Base-by-base conservation (phyloP, 2,888 invertebrate genomes). In the Brenthis hecate region DNA sequence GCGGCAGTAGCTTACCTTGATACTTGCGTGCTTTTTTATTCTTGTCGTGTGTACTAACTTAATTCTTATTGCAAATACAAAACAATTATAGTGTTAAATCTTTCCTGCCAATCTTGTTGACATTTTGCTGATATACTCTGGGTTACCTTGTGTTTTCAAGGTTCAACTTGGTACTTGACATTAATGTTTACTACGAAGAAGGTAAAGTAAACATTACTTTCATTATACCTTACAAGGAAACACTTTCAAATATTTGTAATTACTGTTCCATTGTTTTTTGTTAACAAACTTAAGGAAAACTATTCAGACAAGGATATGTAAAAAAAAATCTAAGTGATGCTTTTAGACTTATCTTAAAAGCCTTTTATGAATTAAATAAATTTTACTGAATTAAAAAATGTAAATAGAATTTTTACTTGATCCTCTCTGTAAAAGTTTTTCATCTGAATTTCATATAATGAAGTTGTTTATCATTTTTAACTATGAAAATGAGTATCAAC, bases 61-160 rank as follows among this genome's bases (percentile, higher is more conserved):
- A 83, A 83, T 83, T 84, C 78, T 78, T 75, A 80, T 84, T 85
- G 77, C 78, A 76, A 77, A 78, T 80, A 81, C 77, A 72, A 80
- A 84, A 83, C 81, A 81, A 79, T 83, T 76, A 74, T 77, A 81
- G 76, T 74, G 79, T 81, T 81, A 82, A 84, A 82, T 83, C 85
- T 86, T 84, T 88, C 84, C 81, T 85, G 80, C 75, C 70, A 58
- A 68, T 69, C 81, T 81, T 86, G 88, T 87, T 91, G 89, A 89
- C 91, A 92, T 91, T 92, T 92, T 86, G 86, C 87, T 83, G 71
- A 70, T 69, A 74, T 75, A 81, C 83, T 85, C 85, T 86, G 80
- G 92, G 83, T 92, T 86, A 88, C 92, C 92, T 92, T 92, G 91
- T 85, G 80, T 72, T 77, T 80, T 73, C 91, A 92, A 91, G 92